Percentiles rank a stretch among this genome's conserved stretches.
Evolutionary conservation across 2,113 vertebrate genomes (phyloP).

Genomic region (Podarcis cretensis): DNA sequence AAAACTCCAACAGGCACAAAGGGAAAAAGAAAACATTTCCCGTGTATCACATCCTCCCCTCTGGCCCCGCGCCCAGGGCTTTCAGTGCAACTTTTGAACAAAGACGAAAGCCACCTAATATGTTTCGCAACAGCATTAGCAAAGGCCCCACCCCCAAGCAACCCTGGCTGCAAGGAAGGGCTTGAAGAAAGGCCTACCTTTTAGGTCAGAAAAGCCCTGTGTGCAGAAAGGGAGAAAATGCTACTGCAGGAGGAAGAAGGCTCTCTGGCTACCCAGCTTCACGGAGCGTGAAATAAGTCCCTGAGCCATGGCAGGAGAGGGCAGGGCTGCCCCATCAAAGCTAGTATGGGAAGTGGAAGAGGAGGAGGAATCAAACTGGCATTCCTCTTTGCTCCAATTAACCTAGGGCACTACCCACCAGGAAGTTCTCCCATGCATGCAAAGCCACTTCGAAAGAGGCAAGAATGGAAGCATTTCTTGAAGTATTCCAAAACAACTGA

Average conservation of each 20-base stretch:
- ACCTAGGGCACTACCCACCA: neutral
- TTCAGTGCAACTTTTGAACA: constrained; percentile 66
- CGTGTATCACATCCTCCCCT: constrained; percentile 69
- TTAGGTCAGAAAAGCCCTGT: constrained; percentile 63
- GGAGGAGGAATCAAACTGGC: neutral
- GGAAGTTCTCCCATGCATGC: neutral
- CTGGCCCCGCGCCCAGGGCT: constrained; percentile 75
- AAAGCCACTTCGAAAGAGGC: no score
- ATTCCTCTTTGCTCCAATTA: neutral
- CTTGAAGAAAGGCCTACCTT: constrained; percentile 61
- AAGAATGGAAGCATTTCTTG: neutral
- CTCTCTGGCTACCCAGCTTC: constrained; percentile 61
- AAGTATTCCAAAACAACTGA: no score
- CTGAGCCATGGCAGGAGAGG: constrained; percentile 67
- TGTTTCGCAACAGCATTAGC: constrained; percentile 58
- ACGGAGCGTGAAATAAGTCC: constrained; percentile 68
- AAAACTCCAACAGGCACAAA: constrained; percentile 71
- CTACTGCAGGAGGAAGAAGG: constrained; percentile 44
- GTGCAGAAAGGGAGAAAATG: constrained; percentile 65
- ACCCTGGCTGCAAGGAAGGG: constrained; percentile 38
- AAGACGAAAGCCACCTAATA: constrained; percentile 23
- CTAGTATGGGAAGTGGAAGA: neutral
- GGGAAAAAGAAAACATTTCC: constrained; percentile 71
- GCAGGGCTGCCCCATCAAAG: constrained; percentile 40
- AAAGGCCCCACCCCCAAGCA: constrained; percentile 38